These are phyloP conservation scores for Sarcoramphus papa DNA, from an alignment of 2,797 vertebrate genomes.

Conservation along the genomic window DNA sequence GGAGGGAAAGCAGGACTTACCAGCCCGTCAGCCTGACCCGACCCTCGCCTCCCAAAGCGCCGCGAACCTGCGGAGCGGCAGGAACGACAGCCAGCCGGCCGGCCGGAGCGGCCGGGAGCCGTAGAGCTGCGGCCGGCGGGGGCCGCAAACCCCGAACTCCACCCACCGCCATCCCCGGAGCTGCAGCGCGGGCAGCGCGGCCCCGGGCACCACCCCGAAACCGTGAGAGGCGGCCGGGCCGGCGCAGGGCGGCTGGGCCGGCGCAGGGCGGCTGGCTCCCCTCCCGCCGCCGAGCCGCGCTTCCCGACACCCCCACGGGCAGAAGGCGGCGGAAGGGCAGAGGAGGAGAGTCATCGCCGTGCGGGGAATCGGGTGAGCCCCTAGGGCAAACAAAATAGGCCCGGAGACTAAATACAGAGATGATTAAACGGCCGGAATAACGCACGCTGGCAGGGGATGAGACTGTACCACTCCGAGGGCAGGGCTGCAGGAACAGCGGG, in stretches of 20 bases:
- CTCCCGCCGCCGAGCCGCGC: background rate
- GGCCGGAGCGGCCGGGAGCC: background rate
- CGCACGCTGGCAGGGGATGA: background rate
- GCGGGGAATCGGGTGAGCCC: rapidly evolving
- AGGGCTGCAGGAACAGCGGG: background rate
- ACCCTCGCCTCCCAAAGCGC: background rate
- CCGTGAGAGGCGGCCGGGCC: background rate
- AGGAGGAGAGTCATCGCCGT: background rate
- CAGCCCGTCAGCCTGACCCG: background rate
- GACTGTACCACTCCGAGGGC: no score
- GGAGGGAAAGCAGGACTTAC: background rate
- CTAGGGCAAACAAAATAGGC: no score
- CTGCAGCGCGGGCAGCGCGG: background rate
- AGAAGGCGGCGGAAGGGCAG: background rate
- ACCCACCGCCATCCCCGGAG: background rate
- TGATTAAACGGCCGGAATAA: rapidly evolving
- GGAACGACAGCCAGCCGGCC: background rate
- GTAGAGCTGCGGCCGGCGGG: background rate
- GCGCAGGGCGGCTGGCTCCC: background rate
- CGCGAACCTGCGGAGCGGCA: background rate
- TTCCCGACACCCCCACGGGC: background rate
- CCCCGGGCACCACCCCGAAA: background rate
- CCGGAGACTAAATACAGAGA: rapidly evolving
- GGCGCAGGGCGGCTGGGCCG: background rate
- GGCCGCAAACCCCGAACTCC: background rate